phyloP scores from a whole-genome alignment of 2,113 vertebrate species.

The Megatriorchis doriae region DNA sequence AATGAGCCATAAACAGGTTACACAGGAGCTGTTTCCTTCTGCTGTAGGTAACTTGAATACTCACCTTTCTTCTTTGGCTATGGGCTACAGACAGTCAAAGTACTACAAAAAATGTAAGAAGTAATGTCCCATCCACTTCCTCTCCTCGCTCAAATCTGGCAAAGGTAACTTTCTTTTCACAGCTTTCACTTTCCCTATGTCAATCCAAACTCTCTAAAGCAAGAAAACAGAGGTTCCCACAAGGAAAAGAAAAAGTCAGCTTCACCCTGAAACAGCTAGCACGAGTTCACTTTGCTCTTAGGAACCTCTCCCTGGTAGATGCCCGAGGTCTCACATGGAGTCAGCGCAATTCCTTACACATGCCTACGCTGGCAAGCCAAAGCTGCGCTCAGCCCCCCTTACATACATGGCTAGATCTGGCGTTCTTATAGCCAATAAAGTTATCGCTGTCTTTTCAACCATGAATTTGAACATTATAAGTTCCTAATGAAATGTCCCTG shows the following conservation, averaged over 20 bases:
- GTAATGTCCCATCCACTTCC: neutral
- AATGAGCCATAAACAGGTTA: slow-evolving; percentile 1
- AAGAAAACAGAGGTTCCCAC: neutral
- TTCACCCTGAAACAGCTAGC: neutral
- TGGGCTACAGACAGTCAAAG: neutral
- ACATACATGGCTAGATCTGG: neutral
- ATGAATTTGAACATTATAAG: neutral
- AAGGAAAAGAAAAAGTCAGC: neutral
- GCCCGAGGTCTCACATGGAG: neutral
- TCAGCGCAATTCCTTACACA: neutral
- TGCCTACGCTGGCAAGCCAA: neutral
- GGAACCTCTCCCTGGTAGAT: neutral
- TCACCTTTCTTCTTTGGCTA: neutral
- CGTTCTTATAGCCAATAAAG: neutral
- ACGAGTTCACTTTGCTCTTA: neutral
- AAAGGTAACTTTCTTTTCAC: neutral
- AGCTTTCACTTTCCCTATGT: neutral
- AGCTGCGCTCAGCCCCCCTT: neutral
- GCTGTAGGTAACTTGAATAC: neutral
- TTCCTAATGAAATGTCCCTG: neutral
- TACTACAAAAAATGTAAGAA: neutral
- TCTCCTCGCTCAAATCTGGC: neutral
- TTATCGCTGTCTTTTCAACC: neutral
- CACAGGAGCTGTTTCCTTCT: neutral
- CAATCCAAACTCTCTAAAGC: neutral